Base-by-base conservation (phyloP, 2,888 invertebrate species). In the Invenusta paracnida region DNA sequence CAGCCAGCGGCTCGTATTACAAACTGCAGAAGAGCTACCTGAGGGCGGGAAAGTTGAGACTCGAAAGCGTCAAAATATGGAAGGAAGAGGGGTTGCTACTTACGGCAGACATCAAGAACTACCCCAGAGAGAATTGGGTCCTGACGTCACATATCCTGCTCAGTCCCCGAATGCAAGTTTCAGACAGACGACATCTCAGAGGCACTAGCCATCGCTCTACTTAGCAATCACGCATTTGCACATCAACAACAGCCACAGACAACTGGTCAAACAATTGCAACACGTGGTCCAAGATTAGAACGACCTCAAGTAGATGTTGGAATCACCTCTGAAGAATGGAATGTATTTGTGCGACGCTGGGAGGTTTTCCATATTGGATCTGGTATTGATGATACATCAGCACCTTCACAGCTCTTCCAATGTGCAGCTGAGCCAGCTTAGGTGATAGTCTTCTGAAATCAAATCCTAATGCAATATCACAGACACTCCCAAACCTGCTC, bases 291-390 rank as follows among this genome's bases (percentile, higher is more conserved):
- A 48, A 48, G 48, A 48, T 48, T 48, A 48, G 48, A 48, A 48
- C 48, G 48, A 48, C 48, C 48, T 48, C 48, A 48, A 48, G 48
- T 48, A 48, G 48, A 48, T 48, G 48, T 48, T 48, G 48, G 48
- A 48, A 48, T 48, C 48, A 48, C 5, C 48, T 48, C 84, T 28
- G 84, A 84, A 30, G 84, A 67, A 30, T 84, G 84, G 84, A 84
- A 84, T 81, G 79, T 66, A 5, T 84, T 84, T 25, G 84, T 84
- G 5, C 84, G 66, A 17, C n/a, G 84, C 11, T 84, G 84, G 73
- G 84, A 81, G 25, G 25, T 66, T 27, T 84, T 84, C 17, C 84
- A 79, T 27, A 84, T 84, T 67, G 73, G 67, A 81, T 84, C 84
- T 17, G 84, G 48, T 17, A 81, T 66, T 27, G n/a, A 66, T 25